Base-by-base conservation (phyloP, 2,113 vertebrate genomes). In the Anoplopoma fimbria region DNA sequence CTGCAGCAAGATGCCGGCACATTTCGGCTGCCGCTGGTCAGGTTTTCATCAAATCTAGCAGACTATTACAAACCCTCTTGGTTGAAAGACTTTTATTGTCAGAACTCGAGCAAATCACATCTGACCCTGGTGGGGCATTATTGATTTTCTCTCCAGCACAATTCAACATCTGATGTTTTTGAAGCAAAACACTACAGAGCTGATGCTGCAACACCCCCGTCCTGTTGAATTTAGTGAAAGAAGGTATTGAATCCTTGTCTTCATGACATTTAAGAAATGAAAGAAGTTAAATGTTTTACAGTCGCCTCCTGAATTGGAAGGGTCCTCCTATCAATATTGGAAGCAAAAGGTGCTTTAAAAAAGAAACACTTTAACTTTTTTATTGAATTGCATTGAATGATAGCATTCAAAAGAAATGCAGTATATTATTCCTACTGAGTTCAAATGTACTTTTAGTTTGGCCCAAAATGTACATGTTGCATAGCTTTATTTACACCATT, bases 131-230 rank as follows among this genome's bases (percentile, higher is more conserved):
- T 69, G 13, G 1, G 27, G 27, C 19, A 19, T 29, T n/a, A 65
- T 70, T 72, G 40, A 36, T 12, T 7, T 61, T 57, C 36, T 60
- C 42, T 49, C 23, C 12, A 10, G 55, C 53, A 25, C 14, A 2
- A 55, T 9, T 55, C 1, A 75, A 70, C 34, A 70, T 73, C 31
- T 38, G 57, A 69, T 70, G 60, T 6, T 65, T 70, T 33, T 25
- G 9, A 69, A 31, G 49, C 72, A 21, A 42, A 63, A 42, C 21
- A 45, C 14, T 3, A 8, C 23, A 42, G 64, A 17, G 49, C n/a
- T 25, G 27, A 47, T 76, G 47, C 49, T 78, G 73, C 36, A 72
- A 0, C 25, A 27, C 6, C 40, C 0, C 0, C 38, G 33, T 58
- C 33, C 51, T 34, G 4, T 25, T 34, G 42, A 49, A 75, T 70